phyloP scores from a whole-genome alignment of 2,797 vertebrate genomes.

The Diplodus sargus region DNA sequence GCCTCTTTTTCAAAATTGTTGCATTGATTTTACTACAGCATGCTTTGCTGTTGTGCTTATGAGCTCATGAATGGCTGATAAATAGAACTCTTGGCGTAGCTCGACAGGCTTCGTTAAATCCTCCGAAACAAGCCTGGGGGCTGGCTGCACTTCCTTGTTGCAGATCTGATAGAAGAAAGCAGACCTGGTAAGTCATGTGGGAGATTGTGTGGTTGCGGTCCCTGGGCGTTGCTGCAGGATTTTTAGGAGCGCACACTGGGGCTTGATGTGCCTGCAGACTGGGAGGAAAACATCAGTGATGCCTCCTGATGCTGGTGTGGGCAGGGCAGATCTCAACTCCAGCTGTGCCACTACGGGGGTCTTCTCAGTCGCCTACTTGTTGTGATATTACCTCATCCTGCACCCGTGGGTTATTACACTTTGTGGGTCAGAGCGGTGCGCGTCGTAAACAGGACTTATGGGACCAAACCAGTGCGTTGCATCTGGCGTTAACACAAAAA shows the following conservation, averaged over 20 bases:
- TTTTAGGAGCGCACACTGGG: slow-evolving; percentile 61
- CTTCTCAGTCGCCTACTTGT: slow-evolving; percentile 35
- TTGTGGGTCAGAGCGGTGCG: slow-evolving; percentile 13
- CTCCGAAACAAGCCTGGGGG: slow-evolving; percentile 32
- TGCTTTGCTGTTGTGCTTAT: slow-evolving; percentile 52
- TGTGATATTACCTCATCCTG: slow-evolving; percentile 51
- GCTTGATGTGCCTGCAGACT: slow-evolving; percentile 65
- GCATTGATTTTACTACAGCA: slow-evolving; percentile 59
- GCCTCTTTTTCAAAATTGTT: slow-evolving; percentile 46
- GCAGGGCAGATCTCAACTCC: slow-evolving; percentile 61
- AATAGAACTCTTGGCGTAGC: slow-evolving; percentile 36
- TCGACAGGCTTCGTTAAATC: slow-evolving; percentile 28
- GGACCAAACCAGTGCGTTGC: slow-evolving; percentile 22
- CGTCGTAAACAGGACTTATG: slow-evolving; percentile 29
- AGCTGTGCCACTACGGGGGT: slow-evolving; percentile 48
- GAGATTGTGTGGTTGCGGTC: slow-evolving; percentile 74
- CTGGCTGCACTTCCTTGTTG: slow-evolving; percentile 52
- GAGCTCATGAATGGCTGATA: slow-evolving; percentile 56
- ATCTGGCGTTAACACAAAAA: slow-evolving; percentile 10
- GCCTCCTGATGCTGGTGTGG: slow-evolving; percentile 53
- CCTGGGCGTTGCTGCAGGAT: slow-evolving; percentile 84
- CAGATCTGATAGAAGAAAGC: slow-evolving; percentile 64
- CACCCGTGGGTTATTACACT: slow-evolving; percentile 33
- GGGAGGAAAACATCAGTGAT: slow-evolving; percentile 51
- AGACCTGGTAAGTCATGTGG: slow-evolving; percentile 71